These are phyloP conservation scores for Pycnonotus jocosus DNA, from an alignment of 2,113 vertebrate genomes.

Conservation along the genomic window DNA sequence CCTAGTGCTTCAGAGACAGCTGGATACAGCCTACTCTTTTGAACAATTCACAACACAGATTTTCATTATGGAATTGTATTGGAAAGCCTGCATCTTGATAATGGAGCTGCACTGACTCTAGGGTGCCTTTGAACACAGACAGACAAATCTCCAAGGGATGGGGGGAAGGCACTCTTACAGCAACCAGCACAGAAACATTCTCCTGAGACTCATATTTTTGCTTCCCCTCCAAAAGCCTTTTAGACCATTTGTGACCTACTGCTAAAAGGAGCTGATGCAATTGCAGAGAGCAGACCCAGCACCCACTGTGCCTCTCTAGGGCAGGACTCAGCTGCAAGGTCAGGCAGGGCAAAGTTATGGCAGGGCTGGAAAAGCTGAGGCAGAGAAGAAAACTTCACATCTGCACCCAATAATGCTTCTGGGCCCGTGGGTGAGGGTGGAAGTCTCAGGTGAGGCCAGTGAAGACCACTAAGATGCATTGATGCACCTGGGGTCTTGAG, in stretches of 20 bases:
- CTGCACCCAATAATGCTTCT: background rate
- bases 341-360: background rate
- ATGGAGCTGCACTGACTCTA: background rate
- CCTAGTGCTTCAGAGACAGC: background rate
- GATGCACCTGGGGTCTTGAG: background rate
- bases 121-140: background rate
- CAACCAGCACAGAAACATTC: fast-evolving
- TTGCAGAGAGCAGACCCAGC: background rate
- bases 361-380: background rate
- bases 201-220: background rate
- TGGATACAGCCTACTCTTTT: background rate
- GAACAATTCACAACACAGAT: background rate
- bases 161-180: background rate
- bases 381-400: background rate
- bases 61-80: background rate
- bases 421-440: background rate
- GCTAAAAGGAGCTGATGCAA: background rate
- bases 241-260: background rate
- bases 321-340: background rate
- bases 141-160: background rate
- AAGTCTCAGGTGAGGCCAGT: background rate
- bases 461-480: background rate
- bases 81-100: background rate
- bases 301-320: background rate
- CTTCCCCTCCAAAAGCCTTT: background rate